phyloP scores from a whole-genome alignment of 2,113 vertebrate species.

The Orycteropus afer region DNA sequence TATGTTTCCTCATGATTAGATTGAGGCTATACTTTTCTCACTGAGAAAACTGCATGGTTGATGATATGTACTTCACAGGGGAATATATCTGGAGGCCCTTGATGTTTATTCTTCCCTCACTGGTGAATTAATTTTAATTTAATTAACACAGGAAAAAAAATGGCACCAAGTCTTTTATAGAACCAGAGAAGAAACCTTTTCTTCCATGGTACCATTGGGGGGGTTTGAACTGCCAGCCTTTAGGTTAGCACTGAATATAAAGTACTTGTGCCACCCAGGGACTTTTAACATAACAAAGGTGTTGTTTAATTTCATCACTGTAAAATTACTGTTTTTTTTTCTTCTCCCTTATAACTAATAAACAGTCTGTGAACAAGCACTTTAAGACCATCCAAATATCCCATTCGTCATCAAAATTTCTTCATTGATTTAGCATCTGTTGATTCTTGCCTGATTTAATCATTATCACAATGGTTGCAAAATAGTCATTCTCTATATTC shows the following conservation, averaged over 20 bases:
- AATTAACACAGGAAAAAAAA: too few relatives aligned
- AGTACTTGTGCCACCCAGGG: neutral
- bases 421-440: neutral
- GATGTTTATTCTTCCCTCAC: neutral
- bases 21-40: conserved; percentile 9
- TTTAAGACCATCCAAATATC: neutral
- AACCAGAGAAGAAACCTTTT: neutral
- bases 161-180: neutral
- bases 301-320: neutral
- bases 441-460: neutral
- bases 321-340: neutral
- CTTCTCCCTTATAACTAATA: neutral
- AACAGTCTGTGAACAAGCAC: neutral
- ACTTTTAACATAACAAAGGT: too few relatives aligned
- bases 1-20: neutral
- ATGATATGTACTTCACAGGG: neutral
- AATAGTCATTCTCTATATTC: neutral
- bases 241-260: neutral
- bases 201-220: neutral
- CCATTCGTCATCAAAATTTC: neutral
- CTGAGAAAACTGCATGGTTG: neutral
- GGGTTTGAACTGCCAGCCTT: too few relatives aligned
- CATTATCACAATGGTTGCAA: neutral
- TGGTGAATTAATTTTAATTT: neutral
- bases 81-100: neutral